Conservation (phyloP, 2,888 invertebrate genomes). For the Eupelmus urozonus region DNA sequence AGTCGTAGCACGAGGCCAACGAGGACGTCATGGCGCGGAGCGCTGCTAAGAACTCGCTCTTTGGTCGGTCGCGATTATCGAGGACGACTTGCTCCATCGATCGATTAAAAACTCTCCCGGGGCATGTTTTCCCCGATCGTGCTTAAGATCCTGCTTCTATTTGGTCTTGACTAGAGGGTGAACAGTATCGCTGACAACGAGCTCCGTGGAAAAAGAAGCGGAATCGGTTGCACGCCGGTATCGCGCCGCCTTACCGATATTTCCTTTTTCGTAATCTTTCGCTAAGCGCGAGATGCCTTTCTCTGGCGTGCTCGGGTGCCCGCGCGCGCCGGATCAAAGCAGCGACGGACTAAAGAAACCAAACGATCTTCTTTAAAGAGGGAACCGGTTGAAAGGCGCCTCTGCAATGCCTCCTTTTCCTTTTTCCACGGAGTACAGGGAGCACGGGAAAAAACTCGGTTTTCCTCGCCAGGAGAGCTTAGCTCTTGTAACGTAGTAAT, state of each 20-base stretch:
- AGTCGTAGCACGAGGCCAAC: background rate
- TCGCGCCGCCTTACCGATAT: background rate
- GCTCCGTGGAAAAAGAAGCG: background rate
- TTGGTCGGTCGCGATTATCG: conserved; percentile 11
- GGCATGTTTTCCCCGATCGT: background rate
- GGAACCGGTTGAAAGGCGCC: conserved; percentile 57
- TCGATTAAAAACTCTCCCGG: background rate
- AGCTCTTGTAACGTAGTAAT: too few relatives aligned
- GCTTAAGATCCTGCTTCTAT: background rate
- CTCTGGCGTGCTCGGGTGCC: conserved; percentile 7
- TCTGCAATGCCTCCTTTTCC: conserved; percentile 52
- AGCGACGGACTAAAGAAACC: conserved; percentile 2
- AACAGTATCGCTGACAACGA: background rate
- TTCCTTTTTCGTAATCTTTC: conserved; percentile 17
- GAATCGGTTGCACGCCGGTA: background rate
- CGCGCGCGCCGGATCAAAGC: background rate
- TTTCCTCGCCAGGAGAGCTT: too few relatives aligned
- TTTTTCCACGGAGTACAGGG: background rate
- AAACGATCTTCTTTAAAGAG: conserved; percentile 22
- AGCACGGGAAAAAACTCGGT: conserved; percentile 5
- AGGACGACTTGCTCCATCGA: conserved; percentile 22
- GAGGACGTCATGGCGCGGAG: too few relatives aligned
- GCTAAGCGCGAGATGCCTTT: conserved; percentile 6
- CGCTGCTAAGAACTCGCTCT: background rate
- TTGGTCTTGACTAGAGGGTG: conserved; percentile 34